Percentiles rank a stretch among this genome's conserved stretches.
phyloP scores from a whole-genome alignment of 2,113 vertebrate species.

The Campylorhamphus procurvoides region DNA sequence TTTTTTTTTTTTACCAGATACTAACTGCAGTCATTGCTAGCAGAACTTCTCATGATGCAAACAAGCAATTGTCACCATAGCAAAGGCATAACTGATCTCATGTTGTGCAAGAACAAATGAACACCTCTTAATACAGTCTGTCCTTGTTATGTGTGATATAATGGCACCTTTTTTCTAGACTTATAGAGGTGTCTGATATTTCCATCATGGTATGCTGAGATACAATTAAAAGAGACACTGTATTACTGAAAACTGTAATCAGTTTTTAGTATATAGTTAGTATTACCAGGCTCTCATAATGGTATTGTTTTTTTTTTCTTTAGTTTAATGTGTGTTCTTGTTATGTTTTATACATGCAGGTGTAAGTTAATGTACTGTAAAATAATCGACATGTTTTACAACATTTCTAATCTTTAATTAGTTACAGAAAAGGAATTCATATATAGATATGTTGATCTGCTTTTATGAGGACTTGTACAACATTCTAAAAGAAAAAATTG shows the following conservation, averaged over 20 bases:
- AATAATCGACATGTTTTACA: background rate
- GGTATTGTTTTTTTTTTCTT: background rate
- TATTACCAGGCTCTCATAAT: background rate
- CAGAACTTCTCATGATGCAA: background rate
- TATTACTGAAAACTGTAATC: background rate
- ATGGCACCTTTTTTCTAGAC: background rate
- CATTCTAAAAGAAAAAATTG: background rate
- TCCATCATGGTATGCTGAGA: background rate
- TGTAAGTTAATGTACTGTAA: background rate
- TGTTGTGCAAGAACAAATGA: background rate
- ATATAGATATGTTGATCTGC: background rate
- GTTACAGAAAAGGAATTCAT: background rate
- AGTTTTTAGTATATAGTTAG: background rate
- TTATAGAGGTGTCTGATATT: background rate
- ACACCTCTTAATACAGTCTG: background rate
- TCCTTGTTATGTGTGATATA: background rate
- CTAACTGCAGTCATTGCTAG: background rate
- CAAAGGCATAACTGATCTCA: background rate
- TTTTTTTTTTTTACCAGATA: background rate
- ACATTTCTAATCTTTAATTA: background rate
- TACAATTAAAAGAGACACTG: background rate
- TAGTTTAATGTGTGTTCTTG: background rate
- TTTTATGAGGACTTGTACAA: background rate
- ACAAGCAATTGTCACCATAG: background rate
- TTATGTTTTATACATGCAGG: background rate